Percentiles rank a stretch among this genome's conserved stretches.
phyloP scores from a whole-genome alignment of 2,113 vertebrate species.

The Puntigrus tetrazona region DNA sequence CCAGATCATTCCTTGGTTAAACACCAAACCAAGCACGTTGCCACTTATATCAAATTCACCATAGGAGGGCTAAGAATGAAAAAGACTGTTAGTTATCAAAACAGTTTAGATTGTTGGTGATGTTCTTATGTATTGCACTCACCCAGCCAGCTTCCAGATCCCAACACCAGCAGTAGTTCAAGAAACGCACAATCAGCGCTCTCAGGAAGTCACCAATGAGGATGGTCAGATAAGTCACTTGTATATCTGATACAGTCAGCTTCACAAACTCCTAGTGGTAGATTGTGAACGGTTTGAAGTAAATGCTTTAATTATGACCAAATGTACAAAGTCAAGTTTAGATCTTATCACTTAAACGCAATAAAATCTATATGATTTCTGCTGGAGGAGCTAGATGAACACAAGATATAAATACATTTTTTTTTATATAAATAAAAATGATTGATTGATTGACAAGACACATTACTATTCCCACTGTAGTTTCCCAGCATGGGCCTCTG shows the following conservation, averaged over 20 bases:
- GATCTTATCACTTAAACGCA: neutral
- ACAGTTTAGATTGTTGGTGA: neutral
- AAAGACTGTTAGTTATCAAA: neutral
- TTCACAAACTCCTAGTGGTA: slow-evolving; percentile 89
- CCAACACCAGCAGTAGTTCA: slow-evolving; percentile 99
- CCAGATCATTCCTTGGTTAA: slow-evolving; percentile 99
- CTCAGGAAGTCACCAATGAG: slow-evolving; percentile 93
- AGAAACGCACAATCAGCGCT: slow-evolving; percentile 93
- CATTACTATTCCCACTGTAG: slow-evolving; percentile 91
- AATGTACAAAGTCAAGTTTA: neutral
- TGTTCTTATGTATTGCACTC: slow-evolving; percentile 62
- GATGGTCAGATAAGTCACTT: slow-evolving; percentile 94
- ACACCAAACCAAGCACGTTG: slow-evolving; percentile 93
- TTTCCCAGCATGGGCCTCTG: slow-evolving; percentile 98
- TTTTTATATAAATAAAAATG: too few relatives aligned
- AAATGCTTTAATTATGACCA: neutral
- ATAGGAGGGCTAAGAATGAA: slow-evolving; percentile 86
- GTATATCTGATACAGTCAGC: slow-evolving; percentile 94
- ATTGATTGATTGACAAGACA: too few relatives aligned
- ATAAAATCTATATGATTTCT: slow-evolving; percentile 13
- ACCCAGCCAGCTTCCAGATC: slow-evolving; percentile 98
- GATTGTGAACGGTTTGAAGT: neutral
- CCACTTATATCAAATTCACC: slow-evolving; percentile 98
- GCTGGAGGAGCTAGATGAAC: neutral
- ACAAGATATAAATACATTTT: too few relatives aligned